A percentile compares a stretch with the other conserved stretches of the same genome.
These are phyloP conservation scores for Diploscapter pachys DNA, from an alignment of 1,140 invertebrate species.

Conservation along the genomic window DNA sequence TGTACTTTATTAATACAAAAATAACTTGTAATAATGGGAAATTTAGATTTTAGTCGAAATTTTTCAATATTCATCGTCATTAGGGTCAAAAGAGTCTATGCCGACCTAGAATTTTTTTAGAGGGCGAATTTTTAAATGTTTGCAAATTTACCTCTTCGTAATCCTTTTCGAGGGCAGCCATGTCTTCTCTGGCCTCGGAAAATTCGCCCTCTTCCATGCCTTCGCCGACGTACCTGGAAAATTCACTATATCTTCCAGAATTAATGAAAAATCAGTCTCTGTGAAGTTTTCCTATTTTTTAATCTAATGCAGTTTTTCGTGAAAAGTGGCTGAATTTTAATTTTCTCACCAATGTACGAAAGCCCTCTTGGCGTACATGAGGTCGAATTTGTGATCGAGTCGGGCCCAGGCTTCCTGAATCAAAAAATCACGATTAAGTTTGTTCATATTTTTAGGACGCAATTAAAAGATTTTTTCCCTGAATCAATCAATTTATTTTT, in stretches of 20 bases:
- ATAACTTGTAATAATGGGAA: too few species aligned
- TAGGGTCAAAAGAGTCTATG: conserved; percentile 39
- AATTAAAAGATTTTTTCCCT: too few species aligned
- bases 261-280: too few species aligned
- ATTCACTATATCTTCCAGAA: neutral
- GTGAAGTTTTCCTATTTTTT: too few species aligned
- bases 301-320: too few species aligned
- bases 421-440: conserved; percentile 13
- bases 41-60: too few species aligned
- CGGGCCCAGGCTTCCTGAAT: conserved; percentile 72
- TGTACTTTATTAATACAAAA: too few species aligned
- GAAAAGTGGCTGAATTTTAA: too few species aligned
- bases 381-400: conserved; percentile 66
- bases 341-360: conserved; percentile 73
- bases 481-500: too few species aligned
- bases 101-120: conserved; percentile 20
- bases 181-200: conserved; percentile 78
- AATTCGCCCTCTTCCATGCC: conserved; percentile 83
- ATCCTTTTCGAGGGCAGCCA: conserved; percentile 66
- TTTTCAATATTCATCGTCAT: conserved; percentile 34
- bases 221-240: conserved; percentile 67
- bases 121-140: neutral
- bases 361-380: conserved; percentile 67
- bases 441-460: too few species aligned
- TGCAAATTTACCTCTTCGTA: conserved; percentile 52